phyloP scores from a whole-genome alignment of 2,888 invertebrate species.

The Lepidochrysops patricia region DNA sequence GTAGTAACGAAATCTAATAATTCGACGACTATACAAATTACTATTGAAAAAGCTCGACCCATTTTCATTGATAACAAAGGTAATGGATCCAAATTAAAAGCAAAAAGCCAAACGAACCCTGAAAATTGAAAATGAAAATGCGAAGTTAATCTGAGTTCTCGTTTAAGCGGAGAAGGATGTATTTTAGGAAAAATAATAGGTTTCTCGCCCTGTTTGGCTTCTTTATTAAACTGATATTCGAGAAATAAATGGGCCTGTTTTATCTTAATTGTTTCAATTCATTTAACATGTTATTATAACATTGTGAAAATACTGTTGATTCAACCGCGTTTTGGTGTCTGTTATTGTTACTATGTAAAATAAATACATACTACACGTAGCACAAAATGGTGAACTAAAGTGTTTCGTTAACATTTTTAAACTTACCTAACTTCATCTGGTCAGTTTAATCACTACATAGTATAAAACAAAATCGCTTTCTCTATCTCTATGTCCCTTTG shows the following conservation, averaged over 20 bases:
- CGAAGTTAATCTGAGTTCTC: slow-evolving; percentile 27
- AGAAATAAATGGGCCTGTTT: slow-evolving; percentile 28
- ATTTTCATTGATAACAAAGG: slow-evolving; percentile 12
- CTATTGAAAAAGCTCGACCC: neutral
- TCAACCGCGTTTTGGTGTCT: too few species aligned
- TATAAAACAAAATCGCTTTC: too few species aligned
- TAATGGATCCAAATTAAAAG: slow-evolving; percentile 20
- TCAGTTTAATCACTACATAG: too few species aligned
- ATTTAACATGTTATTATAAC: slow-evolving; percentile 1
- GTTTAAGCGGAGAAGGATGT: slow-evolving; percentile 27
- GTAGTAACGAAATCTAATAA: neutral
- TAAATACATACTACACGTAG: too few species aligned
- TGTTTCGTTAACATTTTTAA: too few species aligned
- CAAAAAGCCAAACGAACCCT: slow-evolving; percentile 19
- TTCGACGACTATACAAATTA: neutral
- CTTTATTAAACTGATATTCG: slow-evolving; percentile 38
- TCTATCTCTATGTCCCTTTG: too few species aligned
- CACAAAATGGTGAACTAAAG: too few species aligned
- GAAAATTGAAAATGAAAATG: slow-evolving; percentile 22
- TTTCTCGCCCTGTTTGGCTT: slow-evolving; percentile 31
- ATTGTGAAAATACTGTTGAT: neutral
- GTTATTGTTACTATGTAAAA: too few species aligned
- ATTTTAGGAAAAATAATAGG: slow-evolving; percentile 35
- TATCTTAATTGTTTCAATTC: slow-evolving; percentile 31
- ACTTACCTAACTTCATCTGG: too few species aligned